A percentile compares a stretch with the other conserved stretches of the same genome.
phyloP scores from a whole-genome alignment of 2,797 vertebrate genomes.

The Benthosema pterotum region DNA sequence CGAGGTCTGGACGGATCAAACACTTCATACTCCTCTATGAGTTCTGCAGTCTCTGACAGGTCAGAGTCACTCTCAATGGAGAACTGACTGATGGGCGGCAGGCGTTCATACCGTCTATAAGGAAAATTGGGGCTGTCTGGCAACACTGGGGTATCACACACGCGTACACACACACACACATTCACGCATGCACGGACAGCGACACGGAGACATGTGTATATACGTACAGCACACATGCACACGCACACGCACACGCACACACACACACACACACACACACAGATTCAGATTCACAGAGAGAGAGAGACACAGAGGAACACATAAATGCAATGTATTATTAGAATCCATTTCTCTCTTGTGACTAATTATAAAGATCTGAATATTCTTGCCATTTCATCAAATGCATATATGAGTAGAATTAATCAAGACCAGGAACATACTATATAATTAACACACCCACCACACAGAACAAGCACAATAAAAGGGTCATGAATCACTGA shows the following conservation, averaged over 20 bases:
- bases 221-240: no score
- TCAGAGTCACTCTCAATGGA: constrained; percentile 98
- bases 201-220: no score
- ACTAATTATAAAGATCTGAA: no score
- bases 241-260: not conserved
- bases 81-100: constrained; percentile 98
- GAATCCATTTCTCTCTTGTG: no score
- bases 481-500: no score
- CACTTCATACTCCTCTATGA: constrained; percentile 97
- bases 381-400: no score
- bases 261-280: constrained; percentile 33
- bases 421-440: no score
- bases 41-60: constrained; percentile 95
- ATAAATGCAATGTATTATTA: no score
- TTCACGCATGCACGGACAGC: not conserved
- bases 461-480: no score
- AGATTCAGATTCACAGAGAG: not conserved
- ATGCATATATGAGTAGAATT: no score
- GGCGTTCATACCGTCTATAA: constrained; percentile 93
- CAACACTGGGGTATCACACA: constrained; percentile 82
- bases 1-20: constrained; percentile 91
- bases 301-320: not conserved
- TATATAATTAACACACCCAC: no score
- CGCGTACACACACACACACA: not conserved
- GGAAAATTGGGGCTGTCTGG: constrained; percentile 95